Conservation (phyloP, 2,113 vertebrate species). For the Balaeniceps rex region DNA sequence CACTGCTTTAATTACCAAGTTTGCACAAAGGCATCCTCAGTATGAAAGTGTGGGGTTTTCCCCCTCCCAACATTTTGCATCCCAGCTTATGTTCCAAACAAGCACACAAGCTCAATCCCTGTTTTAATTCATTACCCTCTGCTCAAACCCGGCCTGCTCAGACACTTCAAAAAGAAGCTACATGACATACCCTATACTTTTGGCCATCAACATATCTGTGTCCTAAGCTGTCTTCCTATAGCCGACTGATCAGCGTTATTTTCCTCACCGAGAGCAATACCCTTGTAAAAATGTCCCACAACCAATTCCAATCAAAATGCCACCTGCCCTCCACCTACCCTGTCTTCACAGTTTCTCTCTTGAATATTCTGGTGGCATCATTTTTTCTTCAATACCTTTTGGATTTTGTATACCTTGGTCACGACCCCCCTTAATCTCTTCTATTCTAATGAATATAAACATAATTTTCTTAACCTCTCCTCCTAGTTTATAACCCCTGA, state of each 20-base stretch:
- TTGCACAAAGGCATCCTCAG: neutral
- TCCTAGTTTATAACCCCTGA: constrained; percentile 35
- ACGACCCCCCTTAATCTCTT: constrained; percentile 5
- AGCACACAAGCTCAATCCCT: neutral
- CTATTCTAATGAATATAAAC: constrained; percentile 57
- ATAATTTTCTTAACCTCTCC: constrained; percentile 33
- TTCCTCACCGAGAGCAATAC: neutral
- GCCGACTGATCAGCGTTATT: neutral
- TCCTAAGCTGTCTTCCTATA: neutral
- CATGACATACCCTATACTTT: accelerated
- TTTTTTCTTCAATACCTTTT: neutral
- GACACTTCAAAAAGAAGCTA: neutral
- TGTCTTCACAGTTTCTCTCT: neutral
- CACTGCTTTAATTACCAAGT: neutral
- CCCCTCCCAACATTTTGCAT: neutral
- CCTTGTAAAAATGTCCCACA: neutral
- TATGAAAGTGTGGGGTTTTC: accelerated
- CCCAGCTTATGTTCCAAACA: neutral
- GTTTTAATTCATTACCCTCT: neutral
- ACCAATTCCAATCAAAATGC: neutral
- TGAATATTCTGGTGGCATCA: neutral
- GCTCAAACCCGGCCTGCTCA: neutral
- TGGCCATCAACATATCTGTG: neutral
- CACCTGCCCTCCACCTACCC: neutral
- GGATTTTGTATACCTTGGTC: constrained; percentile 14